phyloP scores from a whole-genome alignment of 2,888 invertebrate species.

The Meiosimyza decipiens region DNA sequence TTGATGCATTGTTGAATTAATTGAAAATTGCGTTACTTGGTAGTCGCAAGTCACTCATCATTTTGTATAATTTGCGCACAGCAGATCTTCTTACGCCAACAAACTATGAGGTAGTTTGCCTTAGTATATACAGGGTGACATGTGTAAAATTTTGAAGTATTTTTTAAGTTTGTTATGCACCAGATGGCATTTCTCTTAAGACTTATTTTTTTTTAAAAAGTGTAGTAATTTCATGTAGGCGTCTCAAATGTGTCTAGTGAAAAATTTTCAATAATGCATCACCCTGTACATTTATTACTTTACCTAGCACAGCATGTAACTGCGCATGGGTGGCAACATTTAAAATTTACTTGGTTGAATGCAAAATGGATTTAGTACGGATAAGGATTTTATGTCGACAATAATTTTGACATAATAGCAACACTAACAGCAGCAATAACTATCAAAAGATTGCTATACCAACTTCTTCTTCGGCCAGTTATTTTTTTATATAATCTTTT shows the following conservation, averaged over 20 bases:
- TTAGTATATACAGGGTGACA: neutral
- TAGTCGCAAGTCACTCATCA: slow-evolving; percentile 21
- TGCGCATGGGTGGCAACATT: slow-evolving; percentile 10
- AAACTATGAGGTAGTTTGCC: neutral
- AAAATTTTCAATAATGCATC: neutral
- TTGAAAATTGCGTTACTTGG: slow-evolving; percentile 30
- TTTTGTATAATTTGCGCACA: slow-evolving; percentile 12
- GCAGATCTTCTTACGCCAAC: neutral
- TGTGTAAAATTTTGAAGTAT: neutral
- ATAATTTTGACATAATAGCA: slow-evolving; percentile 19
- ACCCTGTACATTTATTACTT: neutral
- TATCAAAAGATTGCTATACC: neutral
- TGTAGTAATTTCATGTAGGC: no score
- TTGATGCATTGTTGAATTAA: slow-evolving; percentile 38
- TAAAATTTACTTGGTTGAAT: neutral
- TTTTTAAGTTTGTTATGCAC: no score
- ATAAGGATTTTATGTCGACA: slow-evolving; percentile 8
- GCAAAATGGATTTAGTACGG: slow-evolving; percentile 5
- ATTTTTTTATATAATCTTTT: no score
- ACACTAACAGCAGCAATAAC: slow-evolving; percentile 4
- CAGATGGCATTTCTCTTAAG: neutral
- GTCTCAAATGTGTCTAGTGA: neutral
- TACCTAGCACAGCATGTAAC: no score
- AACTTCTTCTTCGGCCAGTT: no score
- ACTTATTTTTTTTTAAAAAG: neutral